Percentiles rank a stretch among this genome's conserved stretches.
Evolutionary conservation across 2,113 vertebrate genomes (phyloP).

Genomic region (Chauna torquata): DNA sequence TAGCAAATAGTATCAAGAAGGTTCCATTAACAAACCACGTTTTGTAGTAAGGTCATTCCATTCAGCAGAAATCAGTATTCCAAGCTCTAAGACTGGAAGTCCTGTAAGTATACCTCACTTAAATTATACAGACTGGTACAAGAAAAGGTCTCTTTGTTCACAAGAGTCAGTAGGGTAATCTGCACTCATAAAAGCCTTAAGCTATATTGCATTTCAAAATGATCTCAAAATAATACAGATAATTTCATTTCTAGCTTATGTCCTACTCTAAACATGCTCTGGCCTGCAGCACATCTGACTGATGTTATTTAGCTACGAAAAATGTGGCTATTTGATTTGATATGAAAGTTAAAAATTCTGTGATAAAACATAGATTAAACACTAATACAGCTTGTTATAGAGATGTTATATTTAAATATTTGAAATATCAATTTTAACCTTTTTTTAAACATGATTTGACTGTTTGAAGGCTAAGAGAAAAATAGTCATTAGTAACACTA

Average conservation of each 20-base stretch:
- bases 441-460: background rate
- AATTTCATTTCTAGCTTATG: background rate
- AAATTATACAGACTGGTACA: background rate
- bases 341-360: background rate
- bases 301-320: background rate
- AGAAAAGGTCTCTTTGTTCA: background rate
- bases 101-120: background rate
- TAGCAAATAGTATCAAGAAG: background rate
- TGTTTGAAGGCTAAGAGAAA: background rate
- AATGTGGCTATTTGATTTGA: background rate
- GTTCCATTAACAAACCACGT: background rate
- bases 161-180: background rate
- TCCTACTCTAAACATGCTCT: background rate
- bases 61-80: background rate
- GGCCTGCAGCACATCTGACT: background rate
- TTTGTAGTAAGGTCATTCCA: background rate
- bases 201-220: background rate
- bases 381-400: rapidly evolving
- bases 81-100: background rate
- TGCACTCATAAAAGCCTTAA: background rate
- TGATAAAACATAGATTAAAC: background rate
- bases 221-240: background rate
- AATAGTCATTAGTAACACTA: background rate
- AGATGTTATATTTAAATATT: background rate
- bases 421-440: background rate